phyloP scores from a whole-genome alignment of 2,113 vertebrate species.

The Ascaphus truei region DNA sequence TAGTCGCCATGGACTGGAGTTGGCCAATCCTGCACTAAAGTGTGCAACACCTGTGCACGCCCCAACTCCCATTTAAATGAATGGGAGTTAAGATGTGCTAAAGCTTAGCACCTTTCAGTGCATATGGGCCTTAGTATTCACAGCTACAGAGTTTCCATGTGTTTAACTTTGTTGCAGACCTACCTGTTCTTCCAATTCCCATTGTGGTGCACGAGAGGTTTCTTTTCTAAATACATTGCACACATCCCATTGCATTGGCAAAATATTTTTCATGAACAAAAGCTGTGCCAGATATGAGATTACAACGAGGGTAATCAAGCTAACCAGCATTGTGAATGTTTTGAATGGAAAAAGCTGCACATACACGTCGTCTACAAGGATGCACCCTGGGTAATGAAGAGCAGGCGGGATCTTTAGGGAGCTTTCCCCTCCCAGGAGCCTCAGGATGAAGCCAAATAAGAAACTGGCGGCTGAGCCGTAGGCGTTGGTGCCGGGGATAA shows the following conservation, averaged over 20 bases:
- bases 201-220: not conserved
- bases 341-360: conserved; percentile 55
- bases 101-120: no score
- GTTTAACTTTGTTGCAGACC: not conserved
- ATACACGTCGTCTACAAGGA: conserved; percentile 41
- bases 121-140: no score
- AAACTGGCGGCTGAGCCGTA: conserved; percentile 65
- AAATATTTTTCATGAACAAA: conserved; percentile 40
- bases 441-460: conserved; percentile 55
- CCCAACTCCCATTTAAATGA: no score
- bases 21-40: no score
- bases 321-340: conserved; percentile 55
- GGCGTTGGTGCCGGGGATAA: conserved; percentile 58
- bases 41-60: no score
- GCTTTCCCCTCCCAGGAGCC: conserved; percentile 66
- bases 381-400: conserved; percentile 61
- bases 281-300: conserved; percentile 44
- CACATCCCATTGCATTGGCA: not conserved
- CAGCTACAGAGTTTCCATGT: no score
- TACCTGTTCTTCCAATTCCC: conserved; percentile 2
- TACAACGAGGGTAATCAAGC: conserved; percentile 41
- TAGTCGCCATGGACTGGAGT: no score
- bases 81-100: no score
- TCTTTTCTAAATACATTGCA: not conserved
- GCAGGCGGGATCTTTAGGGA: conserved; percentile 50